Percentiles rank a stretch among this genome's conserved stretches.
Conservation (phyloP, 2,113 vertebrate species). For the Oceanodroma tethys region DNA sequence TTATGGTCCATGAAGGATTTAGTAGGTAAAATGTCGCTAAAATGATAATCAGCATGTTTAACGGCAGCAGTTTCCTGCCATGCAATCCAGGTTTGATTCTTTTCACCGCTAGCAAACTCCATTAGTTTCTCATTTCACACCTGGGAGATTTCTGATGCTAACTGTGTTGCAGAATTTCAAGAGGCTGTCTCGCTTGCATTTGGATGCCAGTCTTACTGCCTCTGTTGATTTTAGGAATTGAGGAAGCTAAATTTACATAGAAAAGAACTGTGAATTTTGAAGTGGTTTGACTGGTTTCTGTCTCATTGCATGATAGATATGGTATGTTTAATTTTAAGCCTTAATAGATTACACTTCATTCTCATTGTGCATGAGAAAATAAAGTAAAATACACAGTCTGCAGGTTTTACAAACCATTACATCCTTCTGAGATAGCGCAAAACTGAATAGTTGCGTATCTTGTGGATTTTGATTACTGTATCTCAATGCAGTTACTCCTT, state of each 20-base stretch:
- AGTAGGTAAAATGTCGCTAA: not conserved
- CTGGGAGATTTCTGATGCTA: not conserved
- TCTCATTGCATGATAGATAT: not conserved
- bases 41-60: not conserved
- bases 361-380: not conserved
- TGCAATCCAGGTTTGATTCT: not conserved
- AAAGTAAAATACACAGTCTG: not conserved
- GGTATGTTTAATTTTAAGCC: not conserved
- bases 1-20: not conserved
- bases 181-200: not conserved
- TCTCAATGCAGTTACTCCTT: not conserved
- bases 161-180: not conserved
- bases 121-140: constrained; percentile 9
- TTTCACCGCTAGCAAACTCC: not conserved
- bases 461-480: not conserved
- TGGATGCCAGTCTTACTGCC: not conserved
- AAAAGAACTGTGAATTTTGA: not conserved
- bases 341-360: not conserved
- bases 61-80: not conserved
- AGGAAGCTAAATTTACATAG: not conserved
- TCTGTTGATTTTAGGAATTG: not conserved
- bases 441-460: not conserved
- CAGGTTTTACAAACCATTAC: not conserved
- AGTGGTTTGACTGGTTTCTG: not conserved
- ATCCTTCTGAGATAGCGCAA: not conserved